Percentiles rank a stretch among this genome's conserved stretches.
These are phyloP conservation scores for Anhinga rufa DNA, from an alignment of 2,113 vertebrate species.

Conservation along the genomic window DNA sequence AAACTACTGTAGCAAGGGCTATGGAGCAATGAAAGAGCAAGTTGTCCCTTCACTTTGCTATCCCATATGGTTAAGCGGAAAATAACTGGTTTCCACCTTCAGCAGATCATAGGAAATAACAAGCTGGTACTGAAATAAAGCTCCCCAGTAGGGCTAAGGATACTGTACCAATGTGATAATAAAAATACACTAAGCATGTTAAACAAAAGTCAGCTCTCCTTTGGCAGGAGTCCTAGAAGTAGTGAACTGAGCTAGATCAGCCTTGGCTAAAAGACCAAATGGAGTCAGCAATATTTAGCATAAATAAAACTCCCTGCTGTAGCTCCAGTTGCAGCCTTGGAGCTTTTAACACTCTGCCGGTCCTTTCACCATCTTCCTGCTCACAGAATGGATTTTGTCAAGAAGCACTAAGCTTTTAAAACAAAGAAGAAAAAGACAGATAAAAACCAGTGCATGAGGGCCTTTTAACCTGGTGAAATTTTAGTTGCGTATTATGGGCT, in stretches of 20 bases:
- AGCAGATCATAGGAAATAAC: conserved; percentile 24
- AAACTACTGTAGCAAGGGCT: not conserved
- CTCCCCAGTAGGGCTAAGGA: not conserved
- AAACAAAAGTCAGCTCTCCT: not conserved
- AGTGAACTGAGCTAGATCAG: not conserved
- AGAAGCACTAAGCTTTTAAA: not conserved
- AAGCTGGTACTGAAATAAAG: conserved; percentile 49
- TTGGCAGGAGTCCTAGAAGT: conserved; percentile 30
- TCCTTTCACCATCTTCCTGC: not conserved
- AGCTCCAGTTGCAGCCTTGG: not conserved
- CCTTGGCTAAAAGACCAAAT: conserved; percentile 24
- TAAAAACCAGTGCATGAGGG: not conserved
- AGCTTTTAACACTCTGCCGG: not conserved
- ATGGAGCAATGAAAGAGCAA: not conserved
- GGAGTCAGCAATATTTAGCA: conserved; percentile 39
- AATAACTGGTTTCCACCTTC: conserved; percentile 1
- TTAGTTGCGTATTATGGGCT: not conserved
- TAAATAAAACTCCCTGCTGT: not conserved
- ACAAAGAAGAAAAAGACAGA: not conserved
- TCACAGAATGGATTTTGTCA: not conserved
- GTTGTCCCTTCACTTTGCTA: conserved; percentile 7
- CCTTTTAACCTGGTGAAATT: not conserved
- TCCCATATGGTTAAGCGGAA: not conserved
- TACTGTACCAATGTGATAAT: not conserved
- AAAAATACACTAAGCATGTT: conserved; percentile 32